Percentiles rank a stretch among this genome's conserved stretches.
Conservation (phyloP, 2,797 vertebrate genomes). For the Lophius americanus region DNA sequence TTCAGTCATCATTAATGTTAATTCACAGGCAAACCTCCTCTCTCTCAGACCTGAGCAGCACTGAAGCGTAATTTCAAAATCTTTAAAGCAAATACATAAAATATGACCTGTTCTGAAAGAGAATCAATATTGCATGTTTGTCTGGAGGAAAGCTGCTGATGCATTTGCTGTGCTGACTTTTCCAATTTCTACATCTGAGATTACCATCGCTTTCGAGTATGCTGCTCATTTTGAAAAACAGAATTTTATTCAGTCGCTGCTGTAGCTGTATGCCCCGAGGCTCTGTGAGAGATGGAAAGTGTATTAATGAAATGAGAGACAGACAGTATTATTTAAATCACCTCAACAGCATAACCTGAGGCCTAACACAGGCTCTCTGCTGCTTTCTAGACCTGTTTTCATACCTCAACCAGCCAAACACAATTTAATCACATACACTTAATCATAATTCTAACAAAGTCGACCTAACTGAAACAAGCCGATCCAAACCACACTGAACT, state of each 20-base stretch:
- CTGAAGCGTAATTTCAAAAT: slow-evolving; percentile 58
- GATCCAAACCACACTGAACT: slow-evolving; percentile 3
- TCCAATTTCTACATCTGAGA: slow-evolving; percentile 81
- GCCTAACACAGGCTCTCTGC: slow-evolving; percentile 55
- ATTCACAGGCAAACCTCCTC: slow-evolving; percentile 46
- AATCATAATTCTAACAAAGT: slow-evolving; percentile 19
- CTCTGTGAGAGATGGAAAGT: slow-evolving; percentile 59
- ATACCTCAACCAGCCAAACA: slow-evolving; percentile 47
- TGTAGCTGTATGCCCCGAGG: slow-evolving; percentile 66
- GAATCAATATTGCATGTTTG: slow-evolving; percentile 79
- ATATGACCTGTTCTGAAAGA: slow-evolving; percentile 69
- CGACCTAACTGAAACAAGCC: slow-evolving; percentile 3
- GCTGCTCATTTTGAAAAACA: slow-evolving; percentile 78
- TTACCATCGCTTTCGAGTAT: slow-evolving; percentile 75
- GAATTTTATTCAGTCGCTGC: slow-evolving; percentile 75
- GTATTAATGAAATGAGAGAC: slow-evolving; percentile 79
- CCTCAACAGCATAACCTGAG: slow-evolving; percentile 68
- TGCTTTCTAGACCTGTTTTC: slow-evolving; percentile 60
- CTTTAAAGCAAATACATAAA: slow-evolving; percentile 77
- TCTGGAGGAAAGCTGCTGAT: slow-evolving; percentile 73
- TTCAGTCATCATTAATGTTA: slow-evolving; percentile 54
- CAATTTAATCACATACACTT: slow-evolving; percentile 54
- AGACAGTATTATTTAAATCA: slow-evolving; percentile 82
- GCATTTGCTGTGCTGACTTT: slow-evolving; percentile 77
- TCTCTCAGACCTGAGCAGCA: slow-evolving; percentile 25